These are phyloP conservation scores for Sciaenops ocellatus DNA, from an alignment of 2,797 vertebrate species.

Conservation along the genomic window DNA sequence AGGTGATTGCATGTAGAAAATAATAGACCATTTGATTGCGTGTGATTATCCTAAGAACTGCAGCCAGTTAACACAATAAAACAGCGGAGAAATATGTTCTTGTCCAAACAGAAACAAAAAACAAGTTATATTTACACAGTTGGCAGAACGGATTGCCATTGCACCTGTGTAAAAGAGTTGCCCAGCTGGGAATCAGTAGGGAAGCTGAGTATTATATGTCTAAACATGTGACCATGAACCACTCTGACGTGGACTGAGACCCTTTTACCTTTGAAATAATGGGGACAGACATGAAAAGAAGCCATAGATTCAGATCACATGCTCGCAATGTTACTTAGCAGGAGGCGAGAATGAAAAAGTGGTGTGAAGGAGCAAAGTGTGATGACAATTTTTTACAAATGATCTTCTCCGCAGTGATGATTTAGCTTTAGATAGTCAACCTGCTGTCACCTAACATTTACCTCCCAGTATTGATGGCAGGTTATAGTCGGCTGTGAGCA, in stretches of 20 bases:
- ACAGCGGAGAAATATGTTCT: neutral
- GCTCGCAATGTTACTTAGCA: neutral
- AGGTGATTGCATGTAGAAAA: slow-evolving; percentile 40
- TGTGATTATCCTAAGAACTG: slow-evolving; percentile 37
- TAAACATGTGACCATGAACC: slow-evolving; percentile 12
- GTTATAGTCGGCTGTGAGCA: slow-evolving; percentile 51
- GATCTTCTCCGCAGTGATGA: neutral
- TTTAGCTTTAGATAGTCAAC: slow-evolving; percentile 14
- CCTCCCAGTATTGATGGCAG: slow-evolving; percentile 39
- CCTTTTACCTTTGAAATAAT: slow-evolving; percentile 21
- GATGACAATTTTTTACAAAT: slow-evolving; percentile 13
- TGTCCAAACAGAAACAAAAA: neutral
- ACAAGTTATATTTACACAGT: slow-evolving; percentile 5
- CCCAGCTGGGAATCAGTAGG: neutral
- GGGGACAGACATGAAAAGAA: neutral
- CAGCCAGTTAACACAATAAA: slow-evolving; percentile 19
- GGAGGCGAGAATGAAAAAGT: slow-evolving; percentile 11
- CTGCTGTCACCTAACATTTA: slow-evolving; percentile 25
- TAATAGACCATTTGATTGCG: slow-evolving; percentile 36
- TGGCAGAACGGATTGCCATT: neutral
- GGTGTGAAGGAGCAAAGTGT: neutral
- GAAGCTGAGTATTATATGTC: neutral
- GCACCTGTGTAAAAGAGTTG: slow-evolving; percentile 6
- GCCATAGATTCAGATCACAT: slow-evolving; percentile 9
- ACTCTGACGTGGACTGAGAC: slow-evolving; percentile 19